A percentile compares a stretch with the other conserved stretches of the same genome.
Evolutionary conservation across 2,797 vertebrate genomes (phyloP).

Genomic region (Melanotaenia trifasciata): DNA sequence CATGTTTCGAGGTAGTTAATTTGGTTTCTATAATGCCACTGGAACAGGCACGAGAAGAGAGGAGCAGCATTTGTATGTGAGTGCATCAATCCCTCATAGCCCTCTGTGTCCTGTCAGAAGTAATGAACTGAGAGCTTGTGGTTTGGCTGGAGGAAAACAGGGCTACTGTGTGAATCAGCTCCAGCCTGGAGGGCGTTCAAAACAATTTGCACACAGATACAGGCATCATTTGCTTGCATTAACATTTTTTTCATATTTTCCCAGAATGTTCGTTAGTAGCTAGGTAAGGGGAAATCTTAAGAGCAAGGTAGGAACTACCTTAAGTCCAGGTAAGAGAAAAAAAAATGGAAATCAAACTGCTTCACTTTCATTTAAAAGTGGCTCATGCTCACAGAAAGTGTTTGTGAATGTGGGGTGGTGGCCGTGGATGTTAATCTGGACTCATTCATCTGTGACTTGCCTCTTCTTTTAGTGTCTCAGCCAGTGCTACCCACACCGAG

Average conservation of each 20-base stretch:
- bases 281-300: conserved; percentile 23
- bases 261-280: conserved; percentile 55
- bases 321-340: neutral
- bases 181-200: conserved; percentile 58
- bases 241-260: conserved; percentile 51
- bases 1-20: conserved; percentile 32
- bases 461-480: conserved; percentile 37
- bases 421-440: conserved; percentile 42
- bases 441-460: conserved; percentile 43
- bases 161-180: conserved; percentile 59
- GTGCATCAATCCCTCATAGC: conserved; percentile 58
- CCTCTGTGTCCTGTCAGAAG: conserved; percentile 69
- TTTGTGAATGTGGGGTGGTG: conserved; percentile 27
- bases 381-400: neutral
- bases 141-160: conserved; percentile 64
- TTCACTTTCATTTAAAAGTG: conserved; percentile 27
- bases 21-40: conserved; percentile 28
- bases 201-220: conserved; percentile 66
- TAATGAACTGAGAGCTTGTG: conserved; percentile 68
- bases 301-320: conserved; percentile 7
- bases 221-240: conserved; percentile 68
- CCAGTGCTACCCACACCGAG: conserved; percentile 28
- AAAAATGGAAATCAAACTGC: neutral
- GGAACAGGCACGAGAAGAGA: conserved; percentile 29
- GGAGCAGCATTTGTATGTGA: conserved; percentile 21